These are phyloP conservation scores for Squalus acanthias DNA, from an alignment of 2,797 vertebrate species.

Conservation along the genomic window DNA sequence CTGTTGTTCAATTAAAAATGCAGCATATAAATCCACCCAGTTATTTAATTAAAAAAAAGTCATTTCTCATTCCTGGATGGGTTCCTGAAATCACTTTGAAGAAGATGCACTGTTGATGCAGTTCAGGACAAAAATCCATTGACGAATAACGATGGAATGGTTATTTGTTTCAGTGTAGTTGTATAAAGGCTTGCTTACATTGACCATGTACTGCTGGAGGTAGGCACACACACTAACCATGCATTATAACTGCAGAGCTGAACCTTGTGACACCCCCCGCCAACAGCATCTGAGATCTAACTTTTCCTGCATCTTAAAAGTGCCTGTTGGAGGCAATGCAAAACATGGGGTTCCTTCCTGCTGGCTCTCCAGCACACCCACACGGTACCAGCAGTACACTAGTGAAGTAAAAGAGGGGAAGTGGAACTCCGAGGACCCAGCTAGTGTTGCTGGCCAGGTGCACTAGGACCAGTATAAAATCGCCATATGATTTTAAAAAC, in stretches of 20 bases:
- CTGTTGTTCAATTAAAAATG: background rate
- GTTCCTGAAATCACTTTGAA: background rate
- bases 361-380: too few relatives aligned
- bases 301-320: background rate
- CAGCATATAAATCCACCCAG: background rate
- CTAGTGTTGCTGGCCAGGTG: too few relatives aligned
- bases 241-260: too few relatives aligned
- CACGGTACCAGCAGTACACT: too few relatives aligned
- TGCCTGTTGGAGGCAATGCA: too few relatives aligned
- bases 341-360: too few relatives aligned
- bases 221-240: too few relatives aligned
- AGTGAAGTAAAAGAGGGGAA: too few relatives aligned
- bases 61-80: background rate
- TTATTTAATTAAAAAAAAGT: background rate
- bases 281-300: background rate
- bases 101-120: background rate
- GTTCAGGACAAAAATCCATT: background rate
- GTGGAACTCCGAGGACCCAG: too few relatives aligned
- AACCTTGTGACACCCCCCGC: background rate
- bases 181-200: background rate
- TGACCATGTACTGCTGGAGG: background rate
- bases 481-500: background rate
- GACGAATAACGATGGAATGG: background rate
- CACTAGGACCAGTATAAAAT: background rate
- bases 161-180: too few relatives aligned